These are phyloP conservation scores for Chiloscyllium punctatum DNA, from an alignment of 2,797 vertebrate species.

Conservation along the genomic window DNA sequence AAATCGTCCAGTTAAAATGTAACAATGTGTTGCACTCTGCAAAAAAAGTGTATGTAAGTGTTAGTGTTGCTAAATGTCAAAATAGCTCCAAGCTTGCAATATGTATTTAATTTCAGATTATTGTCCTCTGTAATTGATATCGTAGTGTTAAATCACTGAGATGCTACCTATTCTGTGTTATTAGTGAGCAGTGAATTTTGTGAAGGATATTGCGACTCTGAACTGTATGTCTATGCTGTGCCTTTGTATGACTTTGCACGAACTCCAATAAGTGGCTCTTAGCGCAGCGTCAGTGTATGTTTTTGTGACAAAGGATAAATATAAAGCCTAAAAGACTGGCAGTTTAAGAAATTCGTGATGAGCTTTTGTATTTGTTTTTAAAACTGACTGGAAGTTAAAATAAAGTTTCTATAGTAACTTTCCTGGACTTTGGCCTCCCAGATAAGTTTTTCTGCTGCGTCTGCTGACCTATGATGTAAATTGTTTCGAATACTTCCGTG, in stretches of 20 bases:
- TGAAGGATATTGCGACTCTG: slow-evolving; percentile 73
- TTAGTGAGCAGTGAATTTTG: slow-evolving; percentile 83
- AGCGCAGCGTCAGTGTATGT: slow-evolving; percentile 70
- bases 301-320: slow-evolving; percentile 69
- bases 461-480: slow-evolving; percentile 25
- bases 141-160: slow-evolving; percentile 71
- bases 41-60: slow-evolving; percentile 73
- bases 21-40: slow-evolving; percentile 73
- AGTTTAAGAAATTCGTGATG: slow-evolving; percentile 82
- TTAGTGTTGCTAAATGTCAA: slow-evolving; percentile 73
- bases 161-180: slow-evolving; percentile 71
- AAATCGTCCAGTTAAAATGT: slow-evolving; percentile 70
- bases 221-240: slow-evolving; percentile 80
- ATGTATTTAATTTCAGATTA: slow-evolving; percentile 72
- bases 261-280: slow-evolving; percentile 74
- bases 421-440: slow-evolving; percentile 41
- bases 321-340: slow-evolving; percentile 69
- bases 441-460: slow-evolving; percentile 13
- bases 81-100: slow-evolving; percentile 82
- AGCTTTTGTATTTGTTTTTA: slow-evolving; percentile 75
- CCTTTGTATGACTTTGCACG: slow-evolving; percentile 81
- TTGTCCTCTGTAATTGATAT: slow-evolving; percentile 74
- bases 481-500: background rate
- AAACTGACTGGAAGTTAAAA: slow-evolving; percentile 87
- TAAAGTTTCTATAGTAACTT: slow-evolving; percentile 96